phyloP scores from a whole-genome alignment of 2,888 invertebrate species.

The Pasiphila rectangulata region DNA sequence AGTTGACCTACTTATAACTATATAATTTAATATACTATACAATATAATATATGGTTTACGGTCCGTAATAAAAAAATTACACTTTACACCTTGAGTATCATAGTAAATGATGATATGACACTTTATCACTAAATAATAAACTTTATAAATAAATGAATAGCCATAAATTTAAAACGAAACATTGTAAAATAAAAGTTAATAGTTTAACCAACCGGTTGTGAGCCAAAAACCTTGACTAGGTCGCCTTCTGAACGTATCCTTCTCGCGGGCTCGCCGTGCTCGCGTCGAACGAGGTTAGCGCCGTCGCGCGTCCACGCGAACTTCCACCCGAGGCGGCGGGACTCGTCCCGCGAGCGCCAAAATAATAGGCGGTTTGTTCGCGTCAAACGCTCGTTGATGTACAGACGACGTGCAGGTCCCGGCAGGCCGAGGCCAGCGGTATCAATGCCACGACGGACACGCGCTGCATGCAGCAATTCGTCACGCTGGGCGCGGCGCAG shows the following conservation, averaged over 20 bases:
- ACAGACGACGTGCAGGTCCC: conserved; percentile 13
- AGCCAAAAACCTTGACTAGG: neutral
- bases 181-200: no score
- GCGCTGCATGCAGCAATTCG: conserved; percentile 20
- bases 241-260: conserved; percentile 2
- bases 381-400: conserved; percentile 8
- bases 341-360: neutral
- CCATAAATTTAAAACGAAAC: no score
- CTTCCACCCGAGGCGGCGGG: neutral
- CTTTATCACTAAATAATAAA: no score
- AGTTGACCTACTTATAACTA: no score
- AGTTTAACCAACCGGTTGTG: no score
- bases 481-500: conserved; percentile 21
- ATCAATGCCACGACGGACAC: conserved; percentile 20
- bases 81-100: no score
- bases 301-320: conserved; percentile 9
- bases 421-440: conserved; percentile 15
- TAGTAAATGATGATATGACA: no score
- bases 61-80: no score
- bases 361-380: conserved; percentile 3
- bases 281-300: neutral
- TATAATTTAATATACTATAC: no score
- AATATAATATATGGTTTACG: no score
- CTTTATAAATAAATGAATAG: no score
- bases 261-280: neutral